Base-by-base conservation (phyloP, 2,888 invertebrate species). In the Polylopha cassiicola region DNA sequence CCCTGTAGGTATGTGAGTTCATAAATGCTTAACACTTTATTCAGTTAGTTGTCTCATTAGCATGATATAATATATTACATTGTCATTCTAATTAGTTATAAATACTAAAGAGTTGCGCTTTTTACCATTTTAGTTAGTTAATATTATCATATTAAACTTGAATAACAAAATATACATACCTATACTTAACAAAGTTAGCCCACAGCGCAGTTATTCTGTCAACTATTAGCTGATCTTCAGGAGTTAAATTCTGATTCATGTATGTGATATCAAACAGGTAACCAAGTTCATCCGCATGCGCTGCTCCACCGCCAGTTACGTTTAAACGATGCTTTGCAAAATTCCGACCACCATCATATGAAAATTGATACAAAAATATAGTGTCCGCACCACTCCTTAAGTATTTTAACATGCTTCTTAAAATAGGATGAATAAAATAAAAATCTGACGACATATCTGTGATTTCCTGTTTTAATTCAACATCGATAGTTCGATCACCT, bases 111-210 rank as follows among this genome's bases (percentile, higher is more conserved):
- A 1, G 8, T 3, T 7, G n/a, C 7, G 3, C 7, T n/a, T 3
- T 24, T 7, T 3, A 2, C 7, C 5, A 3, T 1, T 1, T 1
- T 4, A 24, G n/a, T 13, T 7, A n/a, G 3, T 13, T 13, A 4
- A 3, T 13, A 7, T 2, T 2, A 13, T 14, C 2, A 5, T 7
- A 13, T 7, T n/a, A 2, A 0, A 14, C 13, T 13, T 6, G 13
- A 26, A n/a, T 7, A 7, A 58, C 60, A 14, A 34, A 23, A 24
- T n/a, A 26, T 33, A 54, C 65, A 54, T 34, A 72, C 73, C 69
- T 67, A 41, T 55, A 55, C 48, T 73, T 75, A 0, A 66, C 64
- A 37, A 78, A 74, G 30, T 76, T 70, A 1, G 61, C 53, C 67
- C 73, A 73, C 55, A 72, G 41, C 0, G 45, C 51, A 0, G 64